A percentile compares a stretch with the other conserved stretches of the same genome.
These are phyloP conservation scores for Scyliorhinus canicula DNA, from an alignment of 2,797 vertebrate genomes.

Conservation along the genomic window DNA sequence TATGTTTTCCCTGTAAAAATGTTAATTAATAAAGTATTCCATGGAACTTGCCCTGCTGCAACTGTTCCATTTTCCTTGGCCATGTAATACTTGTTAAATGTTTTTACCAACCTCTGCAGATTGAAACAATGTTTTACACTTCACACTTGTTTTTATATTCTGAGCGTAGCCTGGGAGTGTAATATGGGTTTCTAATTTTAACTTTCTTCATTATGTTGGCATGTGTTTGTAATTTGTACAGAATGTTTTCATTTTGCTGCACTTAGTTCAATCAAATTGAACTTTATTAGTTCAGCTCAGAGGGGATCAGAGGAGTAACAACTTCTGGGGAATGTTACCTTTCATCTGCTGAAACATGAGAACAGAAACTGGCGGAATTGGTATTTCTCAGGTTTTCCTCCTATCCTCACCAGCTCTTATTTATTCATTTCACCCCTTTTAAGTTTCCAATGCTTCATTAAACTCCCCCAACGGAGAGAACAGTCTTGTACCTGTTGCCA, in stretches of 20 bases:
- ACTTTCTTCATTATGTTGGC: neutral
- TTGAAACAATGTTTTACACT: neutral
- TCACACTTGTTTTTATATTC: too few relatives aligned
- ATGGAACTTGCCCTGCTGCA: too few relatives aligned
- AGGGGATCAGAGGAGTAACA: neutral
- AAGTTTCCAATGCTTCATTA: neutral
- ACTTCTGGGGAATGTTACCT: neutral
- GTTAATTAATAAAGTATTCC: too few relatives aligned
- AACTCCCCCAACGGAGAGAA: too few relatives aligned
- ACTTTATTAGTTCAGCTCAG: neutral
- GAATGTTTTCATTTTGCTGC: too few relatives aligned
- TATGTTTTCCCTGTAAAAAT: neutral
- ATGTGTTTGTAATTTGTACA: too few relatives aligned
- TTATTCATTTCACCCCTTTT: neutral
- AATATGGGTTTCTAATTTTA: neutral
- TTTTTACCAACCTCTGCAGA: neutral
- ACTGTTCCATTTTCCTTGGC: too few relatives aligned
- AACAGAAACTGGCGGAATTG: neutral
- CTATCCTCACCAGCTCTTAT: neutral
- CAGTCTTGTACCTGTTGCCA: neutral
- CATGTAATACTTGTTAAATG: neutral
- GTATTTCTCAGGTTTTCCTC: neutral
- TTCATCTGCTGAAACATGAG: neutral
- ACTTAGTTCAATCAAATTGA: neutral
- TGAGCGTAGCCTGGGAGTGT: neutral